These are phyloP conservation scores for Mirounga angustirostris DNA, from an alignment of 2,113 vertebrate species.

Conservation along the genomic window DNA sequence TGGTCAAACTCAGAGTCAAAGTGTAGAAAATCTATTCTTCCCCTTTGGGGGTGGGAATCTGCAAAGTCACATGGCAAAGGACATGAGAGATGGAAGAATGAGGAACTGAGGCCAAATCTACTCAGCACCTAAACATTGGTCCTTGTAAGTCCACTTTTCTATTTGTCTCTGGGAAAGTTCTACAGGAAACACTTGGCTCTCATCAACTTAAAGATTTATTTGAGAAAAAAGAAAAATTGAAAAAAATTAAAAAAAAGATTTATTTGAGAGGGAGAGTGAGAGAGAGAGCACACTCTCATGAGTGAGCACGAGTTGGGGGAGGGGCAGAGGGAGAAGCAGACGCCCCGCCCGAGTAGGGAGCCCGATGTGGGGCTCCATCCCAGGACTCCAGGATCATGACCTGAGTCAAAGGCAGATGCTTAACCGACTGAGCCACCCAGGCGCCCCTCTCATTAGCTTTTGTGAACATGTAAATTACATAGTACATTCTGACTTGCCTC, in stretches of 20 bases:
- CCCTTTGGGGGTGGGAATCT: background rate
- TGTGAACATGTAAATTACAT: slow-evolving; percentile 53
- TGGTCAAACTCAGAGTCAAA: slow-evolving; percentile 4
- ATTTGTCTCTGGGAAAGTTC: background rate
- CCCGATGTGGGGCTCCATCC: background rate
- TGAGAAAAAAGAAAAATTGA: too few species aligned
- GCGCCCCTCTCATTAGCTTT: background rate
- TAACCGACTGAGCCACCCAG: background rate
- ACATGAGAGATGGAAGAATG: background rate
- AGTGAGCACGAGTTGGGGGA: background rate
- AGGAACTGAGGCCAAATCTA: background rate
- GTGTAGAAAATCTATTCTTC: background rate
- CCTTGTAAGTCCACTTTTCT: background rate
- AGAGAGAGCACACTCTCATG: background rate
- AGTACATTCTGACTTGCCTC: slow-evolving; percentile 55
- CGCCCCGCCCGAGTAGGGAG: background rate
- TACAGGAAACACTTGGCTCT: background rate
- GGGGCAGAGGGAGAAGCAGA: background rate
- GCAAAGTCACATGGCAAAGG: background rate
- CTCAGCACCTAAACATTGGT: too few species aligned
- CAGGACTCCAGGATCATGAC: background rate
- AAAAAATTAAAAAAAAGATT: too few species aligned
- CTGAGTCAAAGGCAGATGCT: background rate
- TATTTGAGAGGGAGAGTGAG: too few species aligned
- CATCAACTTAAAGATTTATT: background rate